Conservation (phyloP, 2,113 vertebrate genomes). For the Fulica atra region DNA sequence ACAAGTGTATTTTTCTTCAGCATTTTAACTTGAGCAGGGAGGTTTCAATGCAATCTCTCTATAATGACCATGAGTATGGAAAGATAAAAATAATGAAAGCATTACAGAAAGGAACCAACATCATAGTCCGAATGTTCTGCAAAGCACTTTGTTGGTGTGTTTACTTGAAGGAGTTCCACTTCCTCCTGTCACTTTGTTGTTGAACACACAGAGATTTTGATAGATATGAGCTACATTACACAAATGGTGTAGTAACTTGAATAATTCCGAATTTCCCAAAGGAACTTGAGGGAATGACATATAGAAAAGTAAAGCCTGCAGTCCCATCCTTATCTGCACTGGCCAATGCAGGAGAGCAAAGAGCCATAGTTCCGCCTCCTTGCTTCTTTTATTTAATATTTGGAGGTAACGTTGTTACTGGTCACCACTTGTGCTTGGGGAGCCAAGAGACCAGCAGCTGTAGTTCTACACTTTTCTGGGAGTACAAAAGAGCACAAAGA, state of each 20-base stretch:
- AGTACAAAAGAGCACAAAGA: not conserved
- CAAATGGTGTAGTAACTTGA: not conserved
- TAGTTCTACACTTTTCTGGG: not conserved
- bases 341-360: not conserved
- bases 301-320: not conserved
- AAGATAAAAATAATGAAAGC: not conserved
- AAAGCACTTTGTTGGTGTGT: not conserved
- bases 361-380: not conserved
- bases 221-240: not conserved
- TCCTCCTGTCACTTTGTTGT: not conserved
- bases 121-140: not conserved
- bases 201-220: not conserved
- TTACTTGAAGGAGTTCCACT: not conserved
- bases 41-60: not conserved
- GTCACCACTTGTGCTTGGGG: not conserved
- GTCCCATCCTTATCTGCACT: not conserved
- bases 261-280: not conserved
- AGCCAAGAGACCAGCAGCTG: not conserved
- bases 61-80: not conserved
- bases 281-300: not conserved
- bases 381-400: not conserved
- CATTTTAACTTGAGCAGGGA: not conserved
- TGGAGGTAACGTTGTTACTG: not conserved
- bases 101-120: not conserved
- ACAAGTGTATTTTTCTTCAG: not conserved